Percentiles rank a stretch among this genome's conserved stretches.
Conservation (phyloP, 2,797 vertebrate genomes). For the Phalanger gymnotis region DNA sequence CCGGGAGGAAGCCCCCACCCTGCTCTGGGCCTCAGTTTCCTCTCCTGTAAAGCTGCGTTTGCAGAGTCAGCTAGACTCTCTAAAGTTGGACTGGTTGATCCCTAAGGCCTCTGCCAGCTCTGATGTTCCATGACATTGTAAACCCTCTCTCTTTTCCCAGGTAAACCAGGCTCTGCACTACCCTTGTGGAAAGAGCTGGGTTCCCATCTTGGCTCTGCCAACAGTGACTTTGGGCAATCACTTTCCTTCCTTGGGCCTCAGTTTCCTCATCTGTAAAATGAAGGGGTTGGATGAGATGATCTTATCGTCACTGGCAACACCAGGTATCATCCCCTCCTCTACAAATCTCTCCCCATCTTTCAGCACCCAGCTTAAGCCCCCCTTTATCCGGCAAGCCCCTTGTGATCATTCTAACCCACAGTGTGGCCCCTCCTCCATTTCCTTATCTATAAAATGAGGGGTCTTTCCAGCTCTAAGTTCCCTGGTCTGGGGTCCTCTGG, state of each 20-base stretch:
- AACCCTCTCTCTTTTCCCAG: neutral
- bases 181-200: neutral
- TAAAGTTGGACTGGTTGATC: neutral
- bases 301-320: neutral
- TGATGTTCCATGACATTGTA: neutral
- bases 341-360: neutral
- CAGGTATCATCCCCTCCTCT: neutral
- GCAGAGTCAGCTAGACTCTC: neutral
- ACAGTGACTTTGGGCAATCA: neutral
- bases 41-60: neutral
- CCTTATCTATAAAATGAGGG: neutral
- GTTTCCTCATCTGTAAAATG: neutral
- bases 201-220: neutral
- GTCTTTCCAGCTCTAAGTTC: neutral
- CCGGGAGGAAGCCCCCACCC: neutral
- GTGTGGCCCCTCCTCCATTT: neutral
- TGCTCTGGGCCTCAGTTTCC: neutral
- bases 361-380: neutral
- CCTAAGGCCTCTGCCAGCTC: neutral
- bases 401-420: neutral
- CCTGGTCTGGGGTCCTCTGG: neutral
- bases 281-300: neutral
- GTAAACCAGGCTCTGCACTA: neutral
- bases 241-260: neutral
- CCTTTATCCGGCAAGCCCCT: neutral